Base-by-base conservation (phyloP, 1,140 invertebrate genomes). In the Tribolium castaneum region DNA sequence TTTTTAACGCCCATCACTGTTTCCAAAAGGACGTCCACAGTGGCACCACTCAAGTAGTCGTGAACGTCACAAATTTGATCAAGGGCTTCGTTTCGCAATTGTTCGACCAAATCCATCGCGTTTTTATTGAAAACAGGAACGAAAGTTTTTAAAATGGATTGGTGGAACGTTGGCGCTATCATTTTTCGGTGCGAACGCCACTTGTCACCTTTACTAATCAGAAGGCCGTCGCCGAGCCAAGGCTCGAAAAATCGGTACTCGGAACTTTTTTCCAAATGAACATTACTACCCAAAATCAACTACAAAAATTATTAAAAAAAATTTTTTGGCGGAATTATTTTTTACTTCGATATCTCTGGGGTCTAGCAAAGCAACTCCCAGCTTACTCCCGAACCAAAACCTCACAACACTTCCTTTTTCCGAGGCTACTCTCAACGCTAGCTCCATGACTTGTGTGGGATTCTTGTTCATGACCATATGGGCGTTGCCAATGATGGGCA, bases 161-260 rank as follows among this genome's bases (percentile, higher is more conserved):
- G 92, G 85, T 99, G 97, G 87, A 99, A 99, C 0, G 97, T 94
- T 0, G 97, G 97, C 0, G 96, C 97, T 54, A 99, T 93, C 83
- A 98, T 90, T 87, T 97, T 98, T 10, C 97, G 89, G n/a, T 95
- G 88, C 0, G 85, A 82, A 54, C 91, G 91, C 96, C 96, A 98
- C 87, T 95, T 95, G 7, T 87, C 86, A 49, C 94, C 92, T 70
- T 90, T 90, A 77, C 93, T 94, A n/a, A 95, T 95, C 0, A 97
- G 88, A 4, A 97, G 87, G 30, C 96, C 96, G 78, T 95, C 91
- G 3, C 95, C 95, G 19, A 98, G 90, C 96, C 96, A 98, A 0
- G 95, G 94, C 82, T 95, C 92, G 59, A 98, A 93, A 83, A 93
- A 95, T 76, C 90, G 90, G 84, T 96, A 96, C 87, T 95, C 92